Conservation (phyloP, 2,113 vertebrate genomes). For the Triplophysa siluroides region DNA sequence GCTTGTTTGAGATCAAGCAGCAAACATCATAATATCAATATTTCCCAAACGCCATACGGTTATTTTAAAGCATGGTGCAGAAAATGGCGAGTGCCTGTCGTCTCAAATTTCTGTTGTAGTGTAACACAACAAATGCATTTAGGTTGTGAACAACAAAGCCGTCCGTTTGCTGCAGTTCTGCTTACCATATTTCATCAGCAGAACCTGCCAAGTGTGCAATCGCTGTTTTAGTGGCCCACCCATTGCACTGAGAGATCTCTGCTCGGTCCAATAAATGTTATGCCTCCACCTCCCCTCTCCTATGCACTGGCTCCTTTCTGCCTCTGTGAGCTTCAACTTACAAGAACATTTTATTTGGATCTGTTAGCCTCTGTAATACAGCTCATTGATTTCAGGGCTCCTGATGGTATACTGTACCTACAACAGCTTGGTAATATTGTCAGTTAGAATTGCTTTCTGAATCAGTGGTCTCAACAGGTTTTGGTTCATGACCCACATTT, state of each 20-base stretch:
- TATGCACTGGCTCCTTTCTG: slow-evolving; percentile 66
- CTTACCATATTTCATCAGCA: slow-evolving; percentile 68
- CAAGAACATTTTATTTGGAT: slow-evolving; percentile 57
- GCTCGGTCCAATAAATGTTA: slow-evolving; percentile 64
- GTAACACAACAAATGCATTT: not conserved
- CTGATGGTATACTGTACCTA: slow-evolving; percentile 10
- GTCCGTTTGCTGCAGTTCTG: slow-evolving; percentile 50
- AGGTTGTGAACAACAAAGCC: slow-evolving; percentile 35
- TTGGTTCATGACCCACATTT: not conserved
- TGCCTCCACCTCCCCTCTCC: slow-evolving; percentile 61
- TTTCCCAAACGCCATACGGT: slow-evolving; percentile 21
- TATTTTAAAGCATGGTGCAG: slow-evolving; percentile 15
- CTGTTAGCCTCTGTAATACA: slow-evolving; percentile 43
- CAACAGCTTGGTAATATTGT: slow-evolving; percentile 6
- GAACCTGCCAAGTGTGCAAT: slow-evolving; percentile 69
- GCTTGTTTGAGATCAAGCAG: slow-evolving; percentile 8
- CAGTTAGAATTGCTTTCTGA: slow-evolving; percentile 5
- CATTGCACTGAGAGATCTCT: slow-evolving; percentile 65
- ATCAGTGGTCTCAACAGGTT: not conserved
- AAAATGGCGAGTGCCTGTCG: not conserved
- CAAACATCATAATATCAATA: slow-evolving; percentile 15
- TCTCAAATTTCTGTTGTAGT: slow-evolving; percentile 22
- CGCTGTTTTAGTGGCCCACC: slow-evolving; percentile 57
- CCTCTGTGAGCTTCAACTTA: slow-evolving; percentile 58
- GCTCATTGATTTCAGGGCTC: slow-evolving; percentile 23